These are phyloP conservation scores for Lepilemur ruficaudatus DNA, from an alignment of 2,797 vertebrate genomes.

Conservation along the genomic window DNA sequence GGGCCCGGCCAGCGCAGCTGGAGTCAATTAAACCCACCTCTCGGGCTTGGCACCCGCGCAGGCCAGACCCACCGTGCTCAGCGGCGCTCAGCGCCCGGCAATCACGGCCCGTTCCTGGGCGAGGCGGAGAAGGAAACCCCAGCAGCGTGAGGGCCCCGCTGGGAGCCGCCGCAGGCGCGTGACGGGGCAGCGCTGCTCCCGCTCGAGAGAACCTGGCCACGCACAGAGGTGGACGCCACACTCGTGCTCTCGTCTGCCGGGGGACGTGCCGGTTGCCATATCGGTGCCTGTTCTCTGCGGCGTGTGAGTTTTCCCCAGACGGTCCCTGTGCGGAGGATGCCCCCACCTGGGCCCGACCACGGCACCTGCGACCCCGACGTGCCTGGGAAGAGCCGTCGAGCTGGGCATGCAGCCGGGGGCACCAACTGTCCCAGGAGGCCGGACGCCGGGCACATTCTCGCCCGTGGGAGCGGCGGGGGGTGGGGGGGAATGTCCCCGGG, in stretches of 20 bases:
- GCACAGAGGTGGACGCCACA: rapidly evolving
- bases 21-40: background rate
- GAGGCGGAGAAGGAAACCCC: background rate
- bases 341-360: no score
- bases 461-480: background rate
- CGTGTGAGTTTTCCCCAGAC: background rate
- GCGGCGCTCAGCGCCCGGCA: background rate
- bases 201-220: no score
- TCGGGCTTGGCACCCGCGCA: background rate
- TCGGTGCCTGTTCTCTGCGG: background rate
- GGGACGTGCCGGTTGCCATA: background rate
- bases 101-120: background rate
- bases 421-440: no score
- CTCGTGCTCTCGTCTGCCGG: background rate
- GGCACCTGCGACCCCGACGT: no score
- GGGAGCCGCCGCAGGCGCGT: no score
- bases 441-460: rapidly evolving
- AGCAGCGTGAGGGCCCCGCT: no score
- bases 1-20: constrained; percentile 33
- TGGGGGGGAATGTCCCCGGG: no score
- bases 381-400: no score
- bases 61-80: background rate
- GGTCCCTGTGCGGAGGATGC: no score
- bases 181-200: no score
- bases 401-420: rapidly evolving